Evolutionary conservation across 2,888 invertebrate species (phyloP).

Genomic region (Phyllotreta striolata): DNA sequence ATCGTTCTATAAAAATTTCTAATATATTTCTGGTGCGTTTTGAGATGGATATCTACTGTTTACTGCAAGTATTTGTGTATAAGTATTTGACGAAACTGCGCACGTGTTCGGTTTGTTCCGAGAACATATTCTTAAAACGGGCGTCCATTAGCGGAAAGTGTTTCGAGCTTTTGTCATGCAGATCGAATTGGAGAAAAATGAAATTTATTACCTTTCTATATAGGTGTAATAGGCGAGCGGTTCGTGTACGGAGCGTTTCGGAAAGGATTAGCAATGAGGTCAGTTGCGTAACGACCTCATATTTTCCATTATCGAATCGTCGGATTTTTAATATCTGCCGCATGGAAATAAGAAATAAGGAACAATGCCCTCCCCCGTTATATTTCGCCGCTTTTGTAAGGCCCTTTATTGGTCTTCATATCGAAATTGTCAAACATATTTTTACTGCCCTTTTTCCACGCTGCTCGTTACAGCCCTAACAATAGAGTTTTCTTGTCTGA

Average conservation of each 20-base stretch:
- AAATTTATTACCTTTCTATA: conserved; percentile 23
- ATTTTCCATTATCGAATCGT: background rate
- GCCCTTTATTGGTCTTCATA: conserved; percentile 34
- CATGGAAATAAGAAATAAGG: conserved; percentile 17
- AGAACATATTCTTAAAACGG: conserved; percentile 32
- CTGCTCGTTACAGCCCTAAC: conserved; percentile 29
- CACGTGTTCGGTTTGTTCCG: conserved; percentile 34
- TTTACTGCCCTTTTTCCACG: conserved; percentile 30
- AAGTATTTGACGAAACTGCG: conserved; percentile 27
- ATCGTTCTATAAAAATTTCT: too few species aligned
- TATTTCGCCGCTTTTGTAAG: conserved; percentile 15
- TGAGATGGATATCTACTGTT: too few species aligned
- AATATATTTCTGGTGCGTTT: too few species aligned
- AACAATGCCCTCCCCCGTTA: conserved; percentile 17
- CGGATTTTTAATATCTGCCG: conserved; percentile 13
- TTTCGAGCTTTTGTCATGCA: conserved; percentile 34
- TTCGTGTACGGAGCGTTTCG: conserved; percentile 11
- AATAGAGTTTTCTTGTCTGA: conserved; percentile 31
- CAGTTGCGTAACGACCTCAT: background rate
- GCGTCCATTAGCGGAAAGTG: conserved; percentile 32
- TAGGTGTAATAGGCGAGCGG: conserved; percentile 11
- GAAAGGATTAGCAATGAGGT: conserved; percentile 12
- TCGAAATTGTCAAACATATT: conserved; percentile 42
- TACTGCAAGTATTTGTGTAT: background rate
- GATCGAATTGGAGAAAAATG: conserved; percentile 31